These are phyloP conservation scores for Oscheius sp. DNA, from an alignment of 2,888 invertebrate genomes.

Conservation along the genomic window DNA sequence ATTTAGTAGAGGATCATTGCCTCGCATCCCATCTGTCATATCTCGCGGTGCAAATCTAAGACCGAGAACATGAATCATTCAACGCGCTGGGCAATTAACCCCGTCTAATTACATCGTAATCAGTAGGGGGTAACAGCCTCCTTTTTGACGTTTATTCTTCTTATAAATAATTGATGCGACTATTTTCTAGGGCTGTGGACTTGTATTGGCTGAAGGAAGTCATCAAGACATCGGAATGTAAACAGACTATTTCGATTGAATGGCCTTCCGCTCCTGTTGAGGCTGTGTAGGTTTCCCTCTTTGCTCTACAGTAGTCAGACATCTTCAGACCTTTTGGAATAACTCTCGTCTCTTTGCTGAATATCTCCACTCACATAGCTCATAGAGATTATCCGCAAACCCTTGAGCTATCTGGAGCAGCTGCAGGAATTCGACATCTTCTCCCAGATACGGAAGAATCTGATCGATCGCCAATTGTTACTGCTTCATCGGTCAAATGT, in stretches of 20 bases:
- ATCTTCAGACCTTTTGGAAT: constrained; percentile 33
- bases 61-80: constrained; percentile 11
- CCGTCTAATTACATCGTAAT: background rate
- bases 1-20: too few species aligned
- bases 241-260: constrained; percentile 39
- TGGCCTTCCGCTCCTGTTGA: constrained; percentile 40
- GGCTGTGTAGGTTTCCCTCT: background rate
- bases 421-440: constrained; percentile 46
- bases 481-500: constrained; percentile 35
- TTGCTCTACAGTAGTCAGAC: background rate
- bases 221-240: constrained; percentile 39
- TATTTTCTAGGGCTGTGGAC: constrained; percentile 41
- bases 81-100: background rate
- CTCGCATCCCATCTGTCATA: constrained; percentile 2
- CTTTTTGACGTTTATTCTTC: background rate
- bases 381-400: constrained; percentile 9
- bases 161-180: background rate
- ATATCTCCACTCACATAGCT: constrained; percentile 27
- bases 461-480: constrained; percentile 33
- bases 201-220: constrained; percentile 43
- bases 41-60: background rate
- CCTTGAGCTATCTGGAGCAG: constrained; percentile 29
- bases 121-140: background rate
- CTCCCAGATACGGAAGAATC: constrained; percentile 44
- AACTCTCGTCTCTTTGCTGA: constrained; percentile 41